Evolutionary conservation across 2,888 invertebrate genomes (phyloP).

Genomic region (Nephrotoma guestfalica): DNA sequence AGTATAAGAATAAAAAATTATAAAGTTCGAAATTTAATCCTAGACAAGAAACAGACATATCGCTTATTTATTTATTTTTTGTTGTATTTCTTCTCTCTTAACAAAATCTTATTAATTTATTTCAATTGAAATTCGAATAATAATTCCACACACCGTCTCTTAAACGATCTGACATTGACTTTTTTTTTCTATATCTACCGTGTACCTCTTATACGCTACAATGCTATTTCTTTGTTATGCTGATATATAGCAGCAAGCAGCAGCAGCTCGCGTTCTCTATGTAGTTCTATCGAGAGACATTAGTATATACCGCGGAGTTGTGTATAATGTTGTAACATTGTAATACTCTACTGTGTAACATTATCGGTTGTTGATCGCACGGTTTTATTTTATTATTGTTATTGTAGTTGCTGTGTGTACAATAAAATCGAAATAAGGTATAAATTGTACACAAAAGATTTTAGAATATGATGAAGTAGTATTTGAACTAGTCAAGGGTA

Average conservation of each 20-base stretch:
- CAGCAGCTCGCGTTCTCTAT: background rate
- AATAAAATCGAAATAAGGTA: background rate
- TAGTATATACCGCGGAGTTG: background rate
- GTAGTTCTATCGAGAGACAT: background rate
- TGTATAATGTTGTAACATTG: background rate
- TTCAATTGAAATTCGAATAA: background rate
- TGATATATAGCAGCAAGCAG: background rate
- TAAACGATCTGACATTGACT: background rate
- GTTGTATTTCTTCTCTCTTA: background rate
- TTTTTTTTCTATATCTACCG: background rate
- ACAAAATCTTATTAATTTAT: background rate
- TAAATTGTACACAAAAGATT: background rate
- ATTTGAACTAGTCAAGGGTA: background rate
- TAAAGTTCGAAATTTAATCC: background rate
- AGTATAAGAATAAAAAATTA: background rate
- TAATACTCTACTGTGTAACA: background rate
- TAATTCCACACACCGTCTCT: background rate
- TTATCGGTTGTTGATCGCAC: background rate
- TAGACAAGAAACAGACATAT: background rate
- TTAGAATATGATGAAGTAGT: background rate
- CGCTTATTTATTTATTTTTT: background rate
- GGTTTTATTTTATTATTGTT: background rate
- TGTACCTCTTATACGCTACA: background rate
- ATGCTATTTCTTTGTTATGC: background rate
- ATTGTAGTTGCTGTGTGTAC: background rate